Base-by-base conservation (phyloP, 2,888 invertebrate genomes). In the Sinopyrophorus schimmeli region DNA sequence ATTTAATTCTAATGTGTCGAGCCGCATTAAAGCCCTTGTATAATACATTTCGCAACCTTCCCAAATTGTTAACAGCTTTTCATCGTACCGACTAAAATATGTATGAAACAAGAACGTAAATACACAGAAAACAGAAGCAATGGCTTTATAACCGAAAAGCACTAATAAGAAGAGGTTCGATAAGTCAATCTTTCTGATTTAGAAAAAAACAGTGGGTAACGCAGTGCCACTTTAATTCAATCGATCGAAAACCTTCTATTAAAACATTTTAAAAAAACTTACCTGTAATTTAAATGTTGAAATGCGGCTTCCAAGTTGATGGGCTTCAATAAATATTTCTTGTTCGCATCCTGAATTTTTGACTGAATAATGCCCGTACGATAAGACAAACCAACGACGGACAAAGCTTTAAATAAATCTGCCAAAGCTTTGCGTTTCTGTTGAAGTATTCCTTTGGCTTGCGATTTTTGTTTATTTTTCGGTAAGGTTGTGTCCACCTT, bases 351-450 rank as follows among this genome's bases (percentile, higher is more conserved):
- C 26, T 72, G 68, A 1, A 80, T 67, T 3, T 80, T 76, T 1
- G 78, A 57, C 62, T 84, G 80, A 18, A 86, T 75, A 4, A 89
- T 74, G 1, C 96, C 96, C 1, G 84, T 83, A 51, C 89, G 82
- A 66, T 89, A 92, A 27, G 89, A 92, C 1, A 95, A 69, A 0
- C 94, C 92, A 55, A 89, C 77, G 47, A 80, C 81, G 0, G 80
- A 71, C 0, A 98, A 74, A 14, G 80, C 78, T 68, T 89, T 91
- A 70, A 95, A 96, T 28, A 96, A 77, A 71, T 94, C 92, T 0
- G 90, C 82, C 1, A 97, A 73, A 0, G 88, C 86, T 73, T 90
- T 86, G 17, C 89, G 84, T 70, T 94, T 95, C 64, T 89, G 88
- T 63, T 89, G 87, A 2, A 92, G 77, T 37, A 92, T 86, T 67